These are phyloP conservation scores for Cynodonichthys magdalenae DNA, from an alignment of 2,797 vertebrate genomes.

Conservation along the genomic window DNA sequence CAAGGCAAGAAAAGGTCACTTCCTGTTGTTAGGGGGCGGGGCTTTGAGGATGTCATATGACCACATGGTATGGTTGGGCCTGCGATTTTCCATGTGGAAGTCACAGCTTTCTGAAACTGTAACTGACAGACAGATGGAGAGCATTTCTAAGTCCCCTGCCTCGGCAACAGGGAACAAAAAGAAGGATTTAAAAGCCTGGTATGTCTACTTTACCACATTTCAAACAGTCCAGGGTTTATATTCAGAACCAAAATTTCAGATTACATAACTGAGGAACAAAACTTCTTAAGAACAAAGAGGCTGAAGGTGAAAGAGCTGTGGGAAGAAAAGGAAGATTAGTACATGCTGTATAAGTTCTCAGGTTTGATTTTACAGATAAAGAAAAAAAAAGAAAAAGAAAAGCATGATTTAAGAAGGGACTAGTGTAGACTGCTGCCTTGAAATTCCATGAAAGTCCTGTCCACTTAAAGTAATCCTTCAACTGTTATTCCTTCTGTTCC, in stretches of 20 bases:
- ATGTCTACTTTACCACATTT: not conserved
- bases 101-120: no score
- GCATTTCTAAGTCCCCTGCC: no score
- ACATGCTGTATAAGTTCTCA: conserved; percentile 41
- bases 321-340: conserved; percentile 43
- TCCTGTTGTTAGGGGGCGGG: no score
- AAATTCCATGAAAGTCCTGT: conserved; percentile 23
- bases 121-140: no score
- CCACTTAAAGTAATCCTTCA: conserved; percentile 25
- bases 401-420: not conserved
- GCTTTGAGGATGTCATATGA: no score
- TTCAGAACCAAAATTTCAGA: conserved; percentile 42
- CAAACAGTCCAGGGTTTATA: conserved; percentile 45
- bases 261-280: conserved; percentile 58
- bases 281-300: conserved; percentile 38
- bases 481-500: conserved; percentile 8
- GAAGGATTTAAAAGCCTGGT: no score
- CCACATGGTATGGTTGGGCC: no score
- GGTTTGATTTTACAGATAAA: not conserved
- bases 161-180: no score
- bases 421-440: not conserved
- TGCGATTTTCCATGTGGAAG: no score
- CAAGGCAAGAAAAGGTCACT: no score
- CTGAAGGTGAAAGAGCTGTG: conserved; percentile 29
- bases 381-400: conserved; percentile 1